phyloP scores from a whole-genome alignment of 2,797 vertebrate species.

The Acanthiza pusilla region DNA sequence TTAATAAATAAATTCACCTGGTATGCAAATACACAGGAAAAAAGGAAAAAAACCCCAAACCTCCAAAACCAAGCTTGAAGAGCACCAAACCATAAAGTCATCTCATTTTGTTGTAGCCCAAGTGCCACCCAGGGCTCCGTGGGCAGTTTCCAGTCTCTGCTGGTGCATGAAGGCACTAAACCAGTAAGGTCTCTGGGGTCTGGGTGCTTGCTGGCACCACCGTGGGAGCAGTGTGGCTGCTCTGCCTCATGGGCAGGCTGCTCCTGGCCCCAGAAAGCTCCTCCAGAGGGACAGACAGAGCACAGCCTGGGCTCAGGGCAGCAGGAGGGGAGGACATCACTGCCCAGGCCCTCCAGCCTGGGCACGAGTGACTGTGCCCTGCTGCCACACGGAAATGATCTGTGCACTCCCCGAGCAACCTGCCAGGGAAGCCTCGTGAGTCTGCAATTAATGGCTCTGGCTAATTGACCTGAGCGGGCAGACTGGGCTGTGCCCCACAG shows the following conservation, averaged over 20 bases:
- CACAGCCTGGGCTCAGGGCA: background rate
- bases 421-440: background rate
- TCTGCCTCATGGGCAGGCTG: background rate
- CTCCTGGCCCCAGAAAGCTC: background rate
- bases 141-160: background rate
- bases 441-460: background rate
- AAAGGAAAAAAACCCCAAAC: background rate
- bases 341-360: background rate
- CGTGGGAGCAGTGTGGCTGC: background rate
- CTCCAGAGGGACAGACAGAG: background rate
- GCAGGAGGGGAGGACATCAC: background rate
- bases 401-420: background rate
- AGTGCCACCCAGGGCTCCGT: background rate
- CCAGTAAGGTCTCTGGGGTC: background rate
- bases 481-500: background rate
- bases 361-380: too few relatives aligned
- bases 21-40: background rate
- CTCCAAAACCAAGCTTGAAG: background rate
- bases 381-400: background rate
- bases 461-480: background rate
- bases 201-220: background rate
- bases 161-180: constrained; percentile 51
- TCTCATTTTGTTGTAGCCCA: background rate
- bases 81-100: background rate
- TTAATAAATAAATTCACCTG: constrained; percentile 74